phyloP scores from a whole-genome alignment of 2,113 vertebrate genomes.

The Fregetta grallaria region DNA sequence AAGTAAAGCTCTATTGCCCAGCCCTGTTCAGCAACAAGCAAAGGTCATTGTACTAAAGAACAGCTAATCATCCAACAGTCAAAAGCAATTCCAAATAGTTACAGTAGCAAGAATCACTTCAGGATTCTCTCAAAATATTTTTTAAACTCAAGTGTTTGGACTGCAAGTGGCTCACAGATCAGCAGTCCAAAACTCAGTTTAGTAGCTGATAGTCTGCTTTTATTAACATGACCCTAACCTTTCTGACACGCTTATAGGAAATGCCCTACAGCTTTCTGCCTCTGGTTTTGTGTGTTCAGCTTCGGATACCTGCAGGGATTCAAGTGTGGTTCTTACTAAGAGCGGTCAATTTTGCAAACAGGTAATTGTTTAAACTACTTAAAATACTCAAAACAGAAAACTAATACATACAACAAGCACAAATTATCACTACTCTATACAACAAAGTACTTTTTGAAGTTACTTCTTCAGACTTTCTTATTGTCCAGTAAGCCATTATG shows the following conservation, averaged over 20 bases:
- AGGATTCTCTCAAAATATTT: neutral
- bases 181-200: neutral
- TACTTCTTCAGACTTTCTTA: neutral
- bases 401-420: neutral
- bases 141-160: neutral
- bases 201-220: neutral
- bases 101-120: neutral
- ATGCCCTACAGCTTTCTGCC: neutral
- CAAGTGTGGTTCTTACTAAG: neutral
- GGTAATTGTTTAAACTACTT: neutral
- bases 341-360: neutral
- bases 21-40: neutral
- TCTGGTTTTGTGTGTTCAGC: neutral
- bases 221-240: neutral
- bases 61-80: neutral
- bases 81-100: neutral
- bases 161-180: neutral
- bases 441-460: neutral
- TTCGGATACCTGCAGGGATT: neutral
- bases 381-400: neutral
- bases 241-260: neutral
- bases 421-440: neutral
- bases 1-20: neutral
- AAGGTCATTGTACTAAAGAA: neutral
- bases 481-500: neutral